Evolutionary conservation across 2,113 vertebrate genomes (phyloP), one percentile per base, ranked within the genome.

Genomic region (Pedetes capensis): DNA sequence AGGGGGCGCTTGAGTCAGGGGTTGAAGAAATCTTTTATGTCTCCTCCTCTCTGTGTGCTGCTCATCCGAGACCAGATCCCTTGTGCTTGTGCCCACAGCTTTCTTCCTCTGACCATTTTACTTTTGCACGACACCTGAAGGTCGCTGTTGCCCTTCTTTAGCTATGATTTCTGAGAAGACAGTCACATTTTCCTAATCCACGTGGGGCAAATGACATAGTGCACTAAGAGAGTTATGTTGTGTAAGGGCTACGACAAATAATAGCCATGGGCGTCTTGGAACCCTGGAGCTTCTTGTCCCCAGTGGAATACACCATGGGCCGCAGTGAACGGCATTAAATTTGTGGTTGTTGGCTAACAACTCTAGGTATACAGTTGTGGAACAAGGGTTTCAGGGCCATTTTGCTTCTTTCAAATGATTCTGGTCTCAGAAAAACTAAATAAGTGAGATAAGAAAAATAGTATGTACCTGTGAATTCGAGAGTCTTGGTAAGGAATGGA

Each of bases 101-200:
- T 97, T 96, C 85, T 95, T 95, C 97, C 95, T 97, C 96, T 95
- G 96, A 95, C 97, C 93, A 32, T 93, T 97, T 97, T 97, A 59
- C 79, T 98, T 98, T 93, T 98, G 98, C 98, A 98, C 98, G 98
- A 94, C 97, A 81, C 96, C 92, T 94, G 96, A 95, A 97, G 86
- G 96, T 97, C 97, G 94, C 96, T 87, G 95, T 92, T 98, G 94
- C 96, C 96, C 93, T 97, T 95, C 91, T 95, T 97, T 74, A 94
- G 89, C 94, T 97, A 87, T 96, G 84, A 93, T 97, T 97, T 97
- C 97, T 96, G 79, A 39, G 90, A 87, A 94, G 94, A 95, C 47
- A 80, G 0, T 95, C 88, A 86, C 61, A 96, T 91, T 95, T 94
- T 91, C 75, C 96, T 95, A 85, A 86, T 97, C 96, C 96, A 97